Evolutionary conservation across 1,140 invertebrate genomes (phyloP).

Genomic region (Lerema accius): DNA sequence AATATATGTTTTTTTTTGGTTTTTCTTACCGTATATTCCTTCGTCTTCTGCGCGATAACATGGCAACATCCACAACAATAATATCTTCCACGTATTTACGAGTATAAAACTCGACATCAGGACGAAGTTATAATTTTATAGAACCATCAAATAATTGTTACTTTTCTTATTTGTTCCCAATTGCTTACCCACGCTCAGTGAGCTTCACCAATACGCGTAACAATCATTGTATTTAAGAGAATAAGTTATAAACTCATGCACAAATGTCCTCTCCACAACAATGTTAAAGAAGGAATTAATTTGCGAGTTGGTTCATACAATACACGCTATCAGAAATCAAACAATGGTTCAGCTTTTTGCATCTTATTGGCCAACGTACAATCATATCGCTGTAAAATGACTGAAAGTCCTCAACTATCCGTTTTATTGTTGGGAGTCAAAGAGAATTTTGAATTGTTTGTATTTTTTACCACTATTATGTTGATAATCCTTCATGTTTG

Average conservation of each 20-base stretch:
- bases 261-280: background rate
- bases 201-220: background rate
- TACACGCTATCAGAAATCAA: background rate
- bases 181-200: background rate
- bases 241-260: background rate
- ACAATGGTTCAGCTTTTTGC: constrained; percentile 1
- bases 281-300: background rate
- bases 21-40: constrained; percentile 42
- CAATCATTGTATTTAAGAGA: background rate
- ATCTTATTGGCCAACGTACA: background rate
- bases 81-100: background rate
- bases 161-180: background rate
- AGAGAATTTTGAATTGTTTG: too few species aligned
- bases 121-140: background rate
- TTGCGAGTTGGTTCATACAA: background rate
- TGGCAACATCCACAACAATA: constrained; percentile 1
- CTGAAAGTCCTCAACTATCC: background rate
- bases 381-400: background rate
- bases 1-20: too few species aligned
- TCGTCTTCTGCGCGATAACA: constrained; percentile 21
- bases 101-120: background rate
- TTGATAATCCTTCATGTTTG: too few species aligned
- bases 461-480: too few species aligned
- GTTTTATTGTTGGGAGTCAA: background rate
- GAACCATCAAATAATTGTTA: background rate